Percentiles rank a stretch among this genome's conserved stretches.
Conservation (phyloP, 2,797 vertebrate species). For the Peromyscus attwateri region DNA sequence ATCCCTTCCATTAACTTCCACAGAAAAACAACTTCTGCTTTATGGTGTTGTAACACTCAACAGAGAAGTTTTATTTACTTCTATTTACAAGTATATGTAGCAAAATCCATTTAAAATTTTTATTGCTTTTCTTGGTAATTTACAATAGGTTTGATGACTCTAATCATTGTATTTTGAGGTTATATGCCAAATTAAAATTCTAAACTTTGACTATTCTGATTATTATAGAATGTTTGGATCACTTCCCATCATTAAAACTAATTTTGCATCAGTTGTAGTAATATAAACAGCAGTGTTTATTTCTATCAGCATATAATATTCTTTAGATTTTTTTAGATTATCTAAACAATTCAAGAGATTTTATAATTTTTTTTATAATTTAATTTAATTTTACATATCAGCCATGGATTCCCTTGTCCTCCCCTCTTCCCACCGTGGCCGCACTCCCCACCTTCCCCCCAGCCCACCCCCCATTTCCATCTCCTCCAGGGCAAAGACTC, state of each 20-base stretch:
- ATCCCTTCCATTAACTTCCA: not conserved
- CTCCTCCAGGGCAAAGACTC: too few relatives aligned
- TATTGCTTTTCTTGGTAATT: conserved; percentile 21
- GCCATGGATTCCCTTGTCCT: too few relatives aligned
- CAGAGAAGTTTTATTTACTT: conserved; percentile 35
- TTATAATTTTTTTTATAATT: conserved; percentile 8
- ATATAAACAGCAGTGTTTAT: not conserved
- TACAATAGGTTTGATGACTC: not conserved
- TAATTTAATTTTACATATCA: too few relatives aligned
- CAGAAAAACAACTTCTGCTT: not conserved
- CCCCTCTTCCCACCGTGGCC: too few relatives aligned
- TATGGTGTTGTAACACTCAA: not conserved
- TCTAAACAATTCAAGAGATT: not conserved
- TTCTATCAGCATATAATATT: not conserved
- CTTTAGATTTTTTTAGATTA: not conserved
- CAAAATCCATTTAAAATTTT: conserved; percentile 39
- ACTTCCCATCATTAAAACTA: not conserved
- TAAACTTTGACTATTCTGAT: conserved; percentile 22
- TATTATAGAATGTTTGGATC: conserved; percentile 26
- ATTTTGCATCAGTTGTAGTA: conserved; percentile 23
- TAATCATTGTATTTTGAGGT: conserved; percentile 29
- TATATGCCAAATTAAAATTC: not conserved
- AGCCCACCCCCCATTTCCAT: too few relatives aligned
- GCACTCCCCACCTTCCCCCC: too few relatives aligned
- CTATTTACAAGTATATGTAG: not conserved